Conservation (phyloP, 1,140 invertebrate species). For the Trichonephila clavipes region DNA sequence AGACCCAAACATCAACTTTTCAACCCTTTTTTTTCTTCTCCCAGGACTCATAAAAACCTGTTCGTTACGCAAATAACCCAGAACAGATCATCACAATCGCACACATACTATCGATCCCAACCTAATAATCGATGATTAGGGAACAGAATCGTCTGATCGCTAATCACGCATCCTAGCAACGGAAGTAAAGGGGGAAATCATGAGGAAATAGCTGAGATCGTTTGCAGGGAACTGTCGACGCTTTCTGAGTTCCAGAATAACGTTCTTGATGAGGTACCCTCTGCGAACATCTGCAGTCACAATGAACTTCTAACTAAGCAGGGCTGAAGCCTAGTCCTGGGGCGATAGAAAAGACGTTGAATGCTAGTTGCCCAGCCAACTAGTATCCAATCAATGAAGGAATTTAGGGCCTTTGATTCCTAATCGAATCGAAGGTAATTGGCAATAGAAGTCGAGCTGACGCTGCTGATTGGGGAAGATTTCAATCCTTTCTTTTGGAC, state of each 20-base stretch:
- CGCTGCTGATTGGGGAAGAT: constrained; percentile 38
- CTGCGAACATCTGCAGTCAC: neutral
- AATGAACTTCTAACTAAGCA: constrained; percentile 46
- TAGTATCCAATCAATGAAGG: constrained; percentile 64
- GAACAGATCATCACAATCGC: neutral
- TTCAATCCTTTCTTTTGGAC: constrained; percentile 43
- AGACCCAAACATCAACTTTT: neutral
- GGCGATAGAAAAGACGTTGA: constrained; percentile 45
- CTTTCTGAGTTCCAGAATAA: constrained; percentile 9
- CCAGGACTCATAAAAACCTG: neutral
- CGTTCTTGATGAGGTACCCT: constrained; percentile 37
- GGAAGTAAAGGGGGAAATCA: constrained; percentile 37
- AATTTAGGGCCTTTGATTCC: constrained; percentile 70
- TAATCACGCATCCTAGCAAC: constrained; percentile 69
- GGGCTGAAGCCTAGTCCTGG: neutral
- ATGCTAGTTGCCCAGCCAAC: constrained; percentile 61
- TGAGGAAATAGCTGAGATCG: constrained; percentile 56
- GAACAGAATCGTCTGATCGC: constrained; percentile 55
- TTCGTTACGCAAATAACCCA: constrained; percentile 26
- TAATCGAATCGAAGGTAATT: constrained; percentile 73
- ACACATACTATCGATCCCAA: constrained; percentile 45
- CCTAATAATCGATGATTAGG: constrained; percentile 68
- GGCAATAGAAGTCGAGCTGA: constrained; percentile 69
- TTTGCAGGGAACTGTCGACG: constrained; percentile 40
- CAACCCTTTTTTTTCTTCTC: neutral